A percentile compares a stretch with the other conserved stretches of the same genome.
Conservation (phyloP, 2,888 invertebrate genomes). For the Laspeyria flexula region DNA sequence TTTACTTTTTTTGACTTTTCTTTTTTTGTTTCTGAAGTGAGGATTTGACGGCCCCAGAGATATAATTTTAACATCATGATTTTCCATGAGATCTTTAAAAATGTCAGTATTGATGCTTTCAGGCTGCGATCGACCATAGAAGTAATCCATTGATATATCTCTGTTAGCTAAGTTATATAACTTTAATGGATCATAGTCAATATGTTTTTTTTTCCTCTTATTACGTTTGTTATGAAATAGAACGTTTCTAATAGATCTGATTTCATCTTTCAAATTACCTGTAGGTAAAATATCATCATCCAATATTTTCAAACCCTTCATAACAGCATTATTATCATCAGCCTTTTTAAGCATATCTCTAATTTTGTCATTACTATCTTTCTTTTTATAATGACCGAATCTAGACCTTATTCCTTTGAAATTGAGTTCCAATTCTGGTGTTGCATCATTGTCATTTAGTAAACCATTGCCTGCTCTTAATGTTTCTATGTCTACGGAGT, state of each 20-base stretch:
- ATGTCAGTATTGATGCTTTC: not conserved
- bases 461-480: not conserved
- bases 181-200: not conserved
- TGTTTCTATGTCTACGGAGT: conserved; percentile 14
- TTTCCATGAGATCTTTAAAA: not conserved
- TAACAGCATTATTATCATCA: not conserved
- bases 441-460: not conserved
- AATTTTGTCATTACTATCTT: not conserved
- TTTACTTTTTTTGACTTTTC: not conserved
- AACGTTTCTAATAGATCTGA: conserved; percentile 49
- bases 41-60: not conserved
- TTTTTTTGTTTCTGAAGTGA: not conserved
- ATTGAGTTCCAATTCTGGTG: not conserved
- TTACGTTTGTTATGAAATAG: conserved; percentile 10
- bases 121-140: not conserved
- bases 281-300: not conserved
- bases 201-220: not conserved
- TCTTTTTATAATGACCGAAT: not conserved
- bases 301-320: not conserved
- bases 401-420: not conserved
- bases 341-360: too few relatives aligned
- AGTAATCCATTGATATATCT: not conserved
- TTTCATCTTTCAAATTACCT: conserved; percentile 41
- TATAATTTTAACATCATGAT: not conserved
- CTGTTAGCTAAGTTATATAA: conserved; percentile 9